Conservation (phyloP, 2,797 vertebrate species). For the Macropodus opercularis region DNA sequence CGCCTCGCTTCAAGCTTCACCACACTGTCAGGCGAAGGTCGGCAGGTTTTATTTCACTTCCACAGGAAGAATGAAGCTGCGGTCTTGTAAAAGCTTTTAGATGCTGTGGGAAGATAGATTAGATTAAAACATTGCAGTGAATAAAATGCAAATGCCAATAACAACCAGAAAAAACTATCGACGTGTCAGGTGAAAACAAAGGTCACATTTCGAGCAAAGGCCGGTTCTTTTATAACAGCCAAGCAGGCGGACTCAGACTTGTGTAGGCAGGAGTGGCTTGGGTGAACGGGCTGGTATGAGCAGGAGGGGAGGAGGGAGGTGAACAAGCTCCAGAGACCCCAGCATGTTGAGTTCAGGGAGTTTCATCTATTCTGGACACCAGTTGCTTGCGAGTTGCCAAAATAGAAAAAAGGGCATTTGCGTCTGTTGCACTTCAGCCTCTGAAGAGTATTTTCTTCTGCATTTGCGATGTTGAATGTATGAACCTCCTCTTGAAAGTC, state of each 20-base stretch:
- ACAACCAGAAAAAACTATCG: not conserved
- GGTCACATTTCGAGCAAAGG: not conserved
- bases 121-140: too few relatives aligned
- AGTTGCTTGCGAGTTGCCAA: constrained; percentile 6
- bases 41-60: not conserved
- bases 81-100: constrained; percentile 5
- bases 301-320: not conserved
- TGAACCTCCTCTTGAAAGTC: not conserved
- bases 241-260: constrained; percentile 33
- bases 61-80: not conserved
- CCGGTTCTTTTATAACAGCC: constrained; percentile 8
- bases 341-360: constrained; percentile 27
- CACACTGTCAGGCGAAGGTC: constrained; percentile 10
- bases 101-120: not conserved
- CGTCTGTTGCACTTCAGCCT: not conserved
- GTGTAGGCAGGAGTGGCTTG: constrained; percentile 41
- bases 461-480: constrained; percentile 3
- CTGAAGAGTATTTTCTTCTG: constrained; percentile 9
- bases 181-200: constrained; percentile 3
- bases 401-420: not conserved
- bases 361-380: constrained; percentile 37
- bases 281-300: too few relatives aligned
- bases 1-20: constrained; percentile 9
- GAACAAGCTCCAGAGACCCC: constrained; percentile 33
- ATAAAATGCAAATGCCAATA: constrained; percentile 21